A percentile compares a stretch with the other conserved stretches of the same genome.
Evolutionary conservation across 2,888 invertebrate species (phyloP).

Genomic region (Rapana venosa): DNA sequence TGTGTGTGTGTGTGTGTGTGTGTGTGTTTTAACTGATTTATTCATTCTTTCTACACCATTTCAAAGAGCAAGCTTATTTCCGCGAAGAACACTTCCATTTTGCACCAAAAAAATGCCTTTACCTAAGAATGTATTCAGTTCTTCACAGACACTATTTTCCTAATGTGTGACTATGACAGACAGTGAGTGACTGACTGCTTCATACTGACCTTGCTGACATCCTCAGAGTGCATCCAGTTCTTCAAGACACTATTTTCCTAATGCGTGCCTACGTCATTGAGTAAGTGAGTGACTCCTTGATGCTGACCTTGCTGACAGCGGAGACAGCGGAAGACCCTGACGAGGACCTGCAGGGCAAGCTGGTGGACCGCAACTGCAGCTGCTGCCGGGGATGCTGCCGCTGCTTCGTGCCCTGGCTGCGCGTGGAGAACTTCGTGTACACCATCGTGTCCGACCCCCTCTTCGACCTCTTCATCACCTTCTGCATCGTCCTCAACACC

Average conservation of each 20-base stretch:
- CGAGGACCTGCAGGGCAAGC: conserved; percentile 49
- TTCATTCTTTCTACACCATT: background rate
- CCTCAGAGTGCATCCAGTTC: background rate
- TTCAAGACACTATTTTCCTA: background rate
- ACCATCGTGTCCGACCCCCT: conserved; percentile 92
- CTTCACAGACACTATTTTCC: too few relatives aligned
- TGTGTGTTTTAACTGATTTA: background rate
- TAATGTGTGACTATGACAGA: too few relatives aligned
- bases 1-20: conserved; percentile 12
- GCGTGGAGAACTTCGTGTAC: conserved; percentile 89
- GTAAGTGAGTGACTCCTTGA: background rate
- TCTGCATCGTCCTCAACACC: conserved; percentile 96
- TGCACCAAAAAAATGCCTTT: too few relatives aligned
- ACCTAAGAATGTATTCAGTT: too few relatives aligned
- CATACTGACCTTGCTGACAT: too few relatives aligned
- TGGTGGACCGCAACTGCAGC: conserved; percentile 90
- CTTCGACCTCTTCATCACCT: conserved; percentile 95
- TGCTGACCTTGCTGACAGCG: background rate
- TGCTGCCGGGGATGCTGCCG: conserved; percentile 92
- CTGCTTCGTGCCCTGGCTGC: conserved; percentile 90
- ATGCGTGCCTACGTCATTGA: background rate
- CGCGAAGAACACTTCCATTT: too few relatives aligned
- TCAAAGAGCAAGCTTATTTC: background rate
- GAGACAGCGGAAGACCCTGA: conserved; percentile 47
- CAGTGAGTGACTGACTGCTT: too few relatives aligned